Conservation (phyloP, 2,797 vertebrate species). For the Psittacula derbiana region DNA sequence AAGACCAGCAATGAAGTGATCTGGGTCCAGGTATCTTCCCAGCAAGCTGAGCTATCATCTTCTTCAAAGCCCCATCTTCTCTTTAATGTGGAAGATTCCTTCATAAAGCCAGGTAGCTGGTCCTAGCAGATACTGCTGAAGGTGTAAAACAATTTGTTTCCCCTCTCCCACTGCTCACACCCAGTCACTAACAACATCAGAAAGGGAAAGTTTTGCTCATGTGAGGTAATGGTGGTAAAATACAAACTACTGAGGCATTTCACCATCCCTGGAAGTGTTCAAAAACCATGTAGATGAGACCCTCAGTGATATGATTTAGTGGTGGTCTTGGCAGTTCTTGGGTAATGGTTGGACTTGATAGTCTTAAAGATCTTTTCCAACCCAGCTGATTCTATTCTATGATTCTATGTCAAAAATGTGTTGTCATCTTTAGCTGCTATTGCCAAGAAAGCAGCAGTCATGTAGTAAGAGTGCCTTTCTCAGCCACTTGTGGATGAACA, state of each 20-base stretch:
- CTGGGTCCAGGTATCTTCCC: background rate
- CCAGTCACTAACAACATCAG: background rate
- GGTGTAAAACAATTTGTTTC: background rate
- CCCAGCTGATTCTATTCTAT: background rate
- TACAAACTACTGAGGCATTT: accelerated
- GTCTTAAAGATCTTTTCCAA: background rate
- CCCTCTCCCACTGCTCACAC: accelerated
- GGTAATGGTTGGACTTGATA: background rate
- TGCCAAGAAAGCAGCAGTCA: background rate
- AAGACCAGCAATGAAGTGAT: background rate
- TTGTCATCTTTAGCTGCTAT: background rate
- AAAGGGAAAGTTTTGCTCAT: background rate
- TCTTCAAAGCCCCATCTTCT: background rate
- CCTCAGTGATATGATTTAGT: background rate
- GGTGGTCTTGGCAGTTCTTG: background rate
- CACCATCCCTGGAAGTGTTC: background rate
- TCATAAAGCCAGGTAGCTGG: background rate
- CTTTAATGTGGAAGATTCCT: background rate
- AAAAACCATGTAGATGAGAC: background rate
- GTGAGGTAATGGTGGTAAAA: background rate
- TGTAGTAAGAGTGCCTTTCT: background rate
- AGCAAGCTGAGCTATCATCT: background rate
- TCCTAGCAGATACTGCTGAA: background rate
- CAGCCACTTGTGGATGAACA: background rate
- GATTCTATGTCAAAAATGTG: background rate